Evolutionary conservation across 2,113 vertebrate genomes (phyloP), one percentile per base, ranked within the genome.

Genomic region (Hippocampus guttulatus): DNA sequence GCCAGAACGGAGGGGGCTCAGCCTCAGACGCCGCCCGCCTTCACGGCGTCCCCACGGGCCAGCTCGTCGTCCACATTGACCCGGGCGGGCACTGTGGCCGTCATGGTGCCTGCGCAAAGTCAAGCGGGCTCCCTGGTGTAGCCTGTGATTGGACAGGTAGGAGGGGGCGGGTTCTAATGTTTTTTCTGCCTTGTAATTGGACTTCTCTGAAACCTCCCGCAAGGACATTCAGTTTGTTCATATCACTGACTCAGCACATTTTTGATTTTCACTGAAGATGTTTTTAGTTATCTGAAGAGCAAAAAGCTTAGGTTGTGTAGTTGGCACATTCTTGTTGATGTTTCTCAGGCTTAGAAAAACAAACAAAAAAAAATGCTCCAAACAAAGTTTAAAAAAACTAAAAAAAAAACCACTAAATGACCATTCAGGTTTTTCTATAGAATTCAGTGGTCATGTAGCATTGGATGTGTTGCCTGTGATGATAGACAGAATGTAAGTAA

Each of bases 111-210:
- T 0, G 87, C 93, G 54, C 94, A 95, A 75, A 95, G 87, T 81
- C 94, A 95, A 78, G 92, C 92, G 0, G 95, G 95, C 6, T 97
- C 95, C 1, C 91, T 96, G 70, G 95, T 96, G 87, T 96, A 93
- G 92, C 68, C 8, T 45, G n/a, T 14, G 38, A 41, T 21, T 64
- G 62, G 10, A 41, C 20, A 41, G 18, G 66, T 21, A 45, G 25
- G n/a, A 52, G 25, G 8, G 33, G n/a, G 43, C 5, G 51, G 70
- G 72, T 68, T 64, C 21, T 68, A 73, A 58, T 60, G 55, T 3
- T 57, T 61, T 61, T 27, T 61, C 58, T 68, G 73, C 79, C 85
- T 81, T 83, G 45, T 64, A 71, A 33, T 67, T 62, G 67, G 67
- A 84, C 43, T 49, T 49, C n/a, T 66, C 21, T 14, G 43, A 27